Conservation (phyloP, 2,797 vertebrate species). For the Petrocephalus sullivani region DNA sequence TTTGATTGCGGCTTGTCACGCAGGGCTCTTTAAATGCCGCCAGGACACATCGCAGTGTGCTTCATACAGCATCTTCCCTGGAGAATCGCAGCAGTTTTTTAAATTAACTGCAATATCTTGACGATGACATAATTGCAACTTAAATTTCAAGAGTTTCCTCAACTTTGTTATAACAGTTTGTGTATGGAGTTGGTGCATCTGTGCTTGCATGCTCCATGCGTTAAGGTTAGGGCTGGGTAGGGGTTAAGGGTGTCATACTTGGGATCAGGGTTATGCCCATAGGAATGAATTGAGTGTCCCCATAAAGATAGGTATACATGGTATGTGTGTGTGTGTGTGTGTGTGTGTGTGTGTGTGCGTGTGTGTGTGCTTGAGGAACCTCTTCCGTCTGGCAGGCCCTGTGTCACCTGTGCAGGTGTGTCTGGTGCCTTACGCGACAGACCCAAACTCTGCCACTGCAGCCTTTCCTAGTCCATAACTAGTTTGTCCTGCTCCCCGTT, state of each 20-base stretch:
- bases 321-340: neutral
- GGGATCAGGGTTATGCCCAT: too few species aligned
- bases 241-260: too few species aligned
- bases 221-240: too few species aligned
- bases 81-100: neutral
- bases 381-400: neutral
- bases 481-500: neutral
- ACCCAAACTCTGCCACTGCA: neutral
- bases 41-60: neutral
- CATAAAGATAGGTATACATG: neutral
- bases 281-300: too few species aligned
- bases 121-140: neutral
- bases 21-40: neutral
- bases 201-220: neutral
- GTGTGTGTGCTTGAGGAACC: neutral
- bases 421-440: neutral
- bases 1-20: neutral
- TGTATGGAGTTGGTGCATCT: neutral
- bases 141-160: neutral
- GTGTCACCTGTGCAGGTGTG: neutral
- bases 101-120: neutral
- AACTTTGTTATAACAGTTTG: neutral
- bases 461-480: neutral
- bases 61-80: neutral
- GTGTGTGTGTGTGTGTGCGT: neutral